These are phyloP conservation scores for Drosophila villosipedis DNA, from an alignment of 2,888 invertebrate species.

Conservation along the genomic window DNA sequence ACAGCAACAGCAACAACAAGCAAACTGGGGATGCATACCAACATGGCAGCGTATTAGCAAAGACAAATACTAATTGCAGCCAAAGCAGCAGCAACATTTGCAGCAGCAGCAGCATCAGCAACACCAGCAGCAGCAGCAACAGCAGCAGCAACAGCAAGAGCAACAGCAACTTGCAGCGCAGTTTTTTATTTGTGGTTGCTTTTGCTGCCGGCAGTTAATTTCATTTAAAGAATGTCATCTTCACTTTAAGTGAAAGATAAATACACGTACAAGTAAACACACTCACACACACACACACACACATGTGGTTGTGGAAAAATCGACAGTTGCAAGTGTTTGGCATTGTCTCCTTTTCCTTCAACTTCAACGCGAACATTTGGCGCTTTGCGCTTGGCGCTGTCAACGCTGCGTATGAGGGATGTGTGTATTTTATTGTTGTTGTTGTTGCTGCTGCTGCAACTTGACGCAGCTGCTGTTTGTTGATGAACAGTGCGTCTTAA, in stretches of 20 bases:
- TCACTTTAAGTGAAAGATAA: slow-evolving; percentile 85
- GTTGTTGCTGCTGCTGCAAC: not conserved
- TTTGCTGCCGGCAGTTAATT: slow-evolving; percentile 80
- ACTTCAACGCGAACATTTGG: slow-evolving; percentile 57
- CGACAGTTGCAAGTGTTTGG: slow-evolving; percentile 63
- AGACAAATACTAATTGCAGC: slow-evolving; percentile 82
- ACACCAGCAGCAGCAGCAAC: slow-evolving; percentile 29
- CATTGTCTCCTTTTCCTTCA: slow-evolving; percentile 67
- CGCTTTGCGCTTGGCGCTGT: slow-evolving; percentile 30
- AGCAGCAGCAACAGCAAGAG: slow-evolving; percentile 16
- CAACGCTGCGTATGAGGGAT: slow-evolving; percentile 71
- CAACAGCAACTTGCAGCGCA: slow-evolving; percentile 38
- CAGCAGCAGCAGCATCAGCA: slow-evolving; percentile 34
- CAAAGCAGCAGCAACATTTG: slow-evolving; percentile 67
- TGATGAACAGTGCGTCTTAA: slow-evolving; percentile 53
- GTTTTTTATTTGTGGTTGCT: slow-evolving; percentile 42
- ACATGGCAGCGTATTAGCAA: slow-evolving; percentile 81
- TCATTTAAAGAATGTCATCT: slow-evolving; percentile 85
- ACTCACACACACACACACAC: slow-evolving; percentile 17
- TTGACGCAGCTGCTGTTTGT: slow-evolving; percentile 23
- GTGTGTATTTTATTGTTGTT: slow-evolving; percentile 44
- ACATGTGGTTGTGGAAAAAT: slow-evolving; percentile 42
- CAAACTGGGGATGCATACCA: slow-evolving; percentile 74
- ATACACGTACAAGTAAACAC: slow-evolving; percentile 53
- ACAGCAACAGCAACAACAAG: slow-evolving; percentile 40